Evolutionary conservation across 2,797 vertebrate genomes (phyloP).

Genomic region (Melanotaenia maccullochi): DNA sequence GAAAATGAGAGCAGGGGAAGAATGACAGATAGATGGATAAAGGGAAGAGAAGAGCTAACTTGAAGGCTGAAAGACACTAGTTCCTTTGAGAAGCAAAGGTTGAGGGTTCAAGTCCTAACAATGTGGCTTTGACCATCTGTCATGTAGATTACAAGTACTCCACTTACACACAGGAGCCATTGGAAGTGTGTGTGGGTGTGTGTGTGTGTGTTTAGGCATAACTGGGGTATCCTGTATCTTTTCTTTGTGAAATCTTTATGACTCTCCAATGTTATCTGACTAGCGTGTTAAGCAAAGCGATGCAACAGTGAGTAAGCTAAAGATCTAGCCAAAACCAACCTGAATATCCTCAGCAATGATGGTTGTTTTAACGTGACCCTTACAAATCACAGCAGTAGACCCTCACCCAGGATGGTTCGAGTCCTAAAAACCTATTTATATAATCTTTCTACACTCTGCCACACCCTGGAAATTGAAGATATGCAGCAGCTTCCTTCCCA

Average conservation of each 20-base stretch:
- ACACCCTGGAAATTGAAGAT: constrained; percentile 42
- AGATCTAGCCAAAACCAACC: constrained; percentile 44
- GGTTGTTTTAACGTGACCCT: constrained; percentile 37
- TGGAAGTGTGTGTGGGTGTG: constrained; percentile 22
- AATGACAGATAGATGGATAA: constrained; percentile 55
- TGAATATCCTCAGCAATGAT: constrained; percentile 9
- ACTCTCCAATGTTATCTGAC: constrained; percentile 32
- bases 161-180: constrained; percentile 32
- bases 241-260: constrained; percentile 28
- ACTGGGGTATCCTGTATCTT: constrained; percentile 40
- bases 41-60: constrained; percentile 45
- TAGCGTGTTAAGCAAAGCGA: constrained; percentile 4
- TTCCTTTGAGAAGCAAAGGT: constrained; percentile 65
- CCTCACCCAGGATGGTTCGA: constrained; percentile 35
- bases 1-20: constrained; percentile 36
- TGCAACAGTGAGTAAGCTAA: constrained; percentile 5
- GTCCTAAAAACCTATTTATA: constrained; percentile 56
- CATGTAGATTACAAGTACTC: constrained; percentile 63
- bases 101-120: constrained; percentile 67
- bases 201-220: constrained; percentile 20
- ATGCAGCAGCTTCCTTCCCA: constrained; percentile 10
- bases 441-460: constrained; percentile 48
- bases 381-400: constrained; percentile 55
- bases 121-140: constrained; percentile 73
- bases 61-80: constrained; percentile 59